Evolutionary conservation across 2,888 invertebrate genomes (phyloP), one percentile per base, ranked within the genome.

Genomic region (Argynnis bischoffii): DNA sequence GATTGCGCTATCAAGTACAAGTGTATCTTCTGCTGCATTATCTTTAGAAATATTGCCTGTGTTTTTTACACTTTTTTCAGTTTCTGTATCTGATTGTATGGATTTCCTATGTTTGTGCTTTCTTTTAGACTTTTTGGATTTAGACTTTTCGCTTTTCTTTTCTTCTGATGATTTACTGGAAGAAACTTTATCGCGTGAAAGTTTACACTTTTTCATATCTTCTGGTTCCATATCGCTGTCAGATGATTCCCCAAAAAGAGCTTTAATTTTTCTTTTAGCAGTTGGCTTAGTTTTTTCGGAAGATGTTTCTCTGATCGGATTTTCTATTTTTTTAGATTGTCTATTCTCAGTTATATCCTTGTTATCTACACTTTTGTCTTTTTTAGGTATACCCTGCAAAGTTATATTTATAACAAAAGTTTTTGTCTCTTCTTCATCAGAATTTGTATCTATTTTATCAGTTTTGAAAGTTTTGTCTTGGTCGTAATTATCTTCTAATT

Each of bases 241-340:
- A 1, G 92, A 91, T 6, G 93, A 92, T 70, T 93, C 93, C 4
- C 93, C 93, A 79, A 93, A 93, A 8, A 94, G 82, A 63, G 85
- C 92, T 81, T 93, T 86, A 18, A 93, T 85, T 87, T 90, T 92
- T 79, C 89, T 83, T 81, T 92, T 88, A 51, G 86, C 81, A 53
- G 78, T 79, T 31, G 83, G 81, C 74, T 85, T 87, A 70, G 82
- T 71, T 73, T 80, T 85, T 60, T 78, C 79, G 1, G 80, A 76
- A 16, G 81, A 78, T 69, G 77, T 79, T 15, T 72, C 57, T 64
- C 79, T 77, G 48, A 64, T 67, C 14, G 59, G 54, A 6, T 66
- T 68, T 63, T 75, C 69, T 64, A 67, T 70, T 63, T 69, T 73
- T 64, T 73, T 76, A 48, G 67, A 60, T 48, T 75, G 75, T 57